Evolutionary conservation across 37 sponge, comb jelly and placozoan genomes (phyloP).

Genomic region (Aphrocallistes beatrix): DNA sequence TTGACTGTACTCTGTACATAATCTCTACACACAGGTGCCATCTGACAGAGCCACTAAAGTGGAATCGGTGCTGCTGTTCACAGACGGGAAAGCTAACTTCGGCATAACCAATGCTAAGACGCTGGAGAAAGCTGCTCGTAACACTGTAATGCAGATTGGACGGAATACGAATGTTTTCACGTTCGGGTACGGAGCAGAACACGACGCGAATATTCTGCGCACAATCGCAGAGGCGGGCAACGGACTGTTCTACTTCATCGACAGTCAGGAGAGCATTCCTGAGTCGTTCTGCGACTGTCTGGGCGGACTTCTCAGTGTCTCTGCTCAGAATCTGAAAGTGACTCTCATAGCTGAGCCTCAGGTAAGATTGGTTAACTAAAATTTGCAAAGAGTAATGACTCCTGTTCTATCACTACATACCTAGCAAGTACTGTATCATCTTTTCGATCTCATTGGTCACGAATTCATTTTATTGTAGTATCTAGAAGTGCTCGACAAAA

Average conservation of each 20-base stretch:
- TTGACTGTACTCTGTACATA: too few relatives aligned
- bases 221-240: conserved; percentile 69
- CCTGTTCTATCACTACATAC: too few relatives aligned
- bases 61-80: conserved; percentile 82
- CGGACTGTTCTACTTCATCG: conserved; percentile 81
- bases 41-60: conserved; percentile 39
- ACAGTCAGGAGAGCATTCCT: conserved; percentile 76
- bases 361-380: too few relatives aligned
- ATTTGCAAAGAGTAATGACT: too few relatives aligned
- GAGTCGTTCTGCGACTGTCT: conserved; percentile 94
- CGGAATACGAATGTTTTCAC: conserved; percentile 81
- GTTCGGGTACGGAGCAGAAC: conserved; percentile 75
- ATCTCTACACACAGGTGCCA: too few relatives aligned
- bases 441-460: too few relatives aligned
- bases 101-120: conserved; percentile 43
- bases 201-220: conserved; percentile 57
- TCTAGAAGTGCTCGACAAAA: too few relatives aligned
- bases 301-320: conserved; percentile 84
- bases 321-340: conserved; percentile 75
- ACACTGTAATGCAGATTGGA: conserved; percentile 49
- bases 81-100: conserved; percentile 85
- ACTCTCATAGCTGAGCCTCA: conserved; percentile 32
- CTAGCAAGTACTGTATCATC: too few relatives aligned
- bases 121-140: conserved; percentile 71
- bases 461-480: too few relatives aligned